Evolutionary conservation across 2,888 invertebrate species (phyloP).

Genomic region (Exocentrus adspersus): DNA sequence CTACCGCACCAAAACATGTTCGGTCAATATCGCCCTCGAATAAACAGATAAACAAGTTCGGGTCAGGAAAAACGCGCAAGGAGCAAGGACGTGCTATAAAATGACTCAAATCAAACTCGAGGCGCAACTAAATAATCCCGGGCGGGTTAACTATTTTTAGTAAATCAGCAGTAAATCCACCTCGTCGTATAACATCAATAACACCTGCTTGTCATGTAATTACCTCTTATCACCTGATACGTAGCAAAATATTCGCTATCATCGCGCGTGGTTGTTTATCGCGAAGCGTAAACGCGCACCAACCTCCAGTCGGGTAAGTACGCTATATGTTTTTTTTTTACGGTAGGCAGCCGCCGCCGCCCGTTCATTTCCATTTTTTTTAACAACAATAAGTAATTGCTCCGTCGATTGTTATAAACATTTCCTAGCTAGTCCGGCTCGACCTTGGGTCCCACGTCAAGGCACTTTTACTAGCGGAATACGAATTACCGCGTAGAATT

Average conservation of each 20-base stretch:
- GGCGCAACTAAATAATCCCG: background rate
- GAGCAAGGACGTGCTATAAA: background rate
- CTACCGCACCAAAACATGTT: too few relatives aligned
- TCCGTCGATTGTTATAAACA: background rate
- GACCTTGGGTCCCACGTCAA: background rate
- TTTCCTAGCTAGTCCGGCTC: background rate
- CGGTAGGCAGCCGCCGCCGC: background rate
- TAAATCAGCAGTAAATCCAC: conserved; percentile 11
- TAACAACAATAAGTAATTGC: too few relatives aligned
- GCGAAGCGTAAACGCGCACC: background rate
- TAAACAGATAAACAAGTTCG: too few relatives aligned
- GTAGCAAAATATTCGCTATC: too few relatives aligned
- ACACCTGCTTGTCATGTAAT: background rate
- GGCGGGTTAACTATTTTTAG: background rate
- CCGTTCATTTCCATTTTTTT: too few relatives aligned
- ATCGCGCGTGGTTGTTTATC: too few relatives aligned
- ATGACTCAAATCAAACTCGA: background rate
- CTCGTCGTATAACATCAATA: background rate
- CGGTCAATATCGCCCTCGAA: too few relatives aligned
- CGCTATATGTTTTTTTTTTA: background rate
- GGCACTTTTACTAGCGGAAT: background rate
- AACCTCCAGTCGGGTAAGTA: background rate
- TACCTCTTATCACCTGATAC: too few relatives aligned
- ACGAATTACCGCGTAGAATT: background rate
- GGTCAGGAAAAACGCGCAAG: too few relatives aligned